Evolutionary conservation across 1,140 invertebrate species (phyloP), one percentile per base, ranked within the genome.

Genomic region (Bombus pyrosoma): DNA sequence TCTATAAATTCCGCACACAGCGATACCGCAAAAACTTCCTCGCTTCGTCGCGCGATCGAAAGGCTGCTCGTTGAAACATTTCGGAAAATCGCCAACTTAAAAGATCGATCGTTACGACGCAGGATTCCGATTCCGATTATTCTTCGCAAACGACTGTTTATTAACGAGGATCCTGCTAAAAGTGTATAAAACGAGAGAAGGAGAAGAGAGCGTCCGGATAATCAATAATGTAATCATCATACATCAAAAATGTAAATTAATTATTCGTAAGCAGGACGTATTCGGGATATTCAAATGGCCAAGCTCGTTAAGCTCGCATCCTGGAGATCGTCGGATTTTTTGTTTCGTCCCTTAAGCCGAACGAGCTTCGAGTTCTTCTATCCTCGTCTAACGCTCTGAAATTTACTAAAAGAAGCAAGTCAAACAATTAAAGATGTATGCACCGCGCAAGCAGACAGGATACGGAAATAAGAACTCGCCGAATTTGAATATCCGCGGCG

Each of bases 141-240:
- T 76, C 43, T 77, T 83, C 68, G 28, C 41, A 41, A 83, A 57
- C 32, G 43, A 22, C 28, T 34, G 73, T 68, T 57, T 74, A 57
- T 77, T 77, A 83, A 69, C 43, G 28, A 2, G 81, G 39, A 64
- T 82, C 71, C 47, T 1, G 62, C 43, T 37, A 53, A 22, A 32
- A 22, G 9, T 1, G 2, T 13, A 5, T 0, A 1, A 13, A 15
- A 18, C 3, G 32, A 68, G 10, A 32, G 12, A 18, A 13, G 34
- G n/a, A 22, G 41, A 68, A 18, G 32, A 12, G 2, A 9, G 41
- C 0, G 12, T 6, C 9, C 28, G 22, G 22, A 28, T 69, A 76
- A 76, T 57, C 37, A 5, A 43, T 43, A 15, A 43, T 4, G 43
- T 15, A 43, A 43, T 43, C 43, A 4, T 43, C 43, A 43, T 15